Conservation (phyloP, 2,888 invertebrate species). For the Scrobipalpa costella region DNA sequence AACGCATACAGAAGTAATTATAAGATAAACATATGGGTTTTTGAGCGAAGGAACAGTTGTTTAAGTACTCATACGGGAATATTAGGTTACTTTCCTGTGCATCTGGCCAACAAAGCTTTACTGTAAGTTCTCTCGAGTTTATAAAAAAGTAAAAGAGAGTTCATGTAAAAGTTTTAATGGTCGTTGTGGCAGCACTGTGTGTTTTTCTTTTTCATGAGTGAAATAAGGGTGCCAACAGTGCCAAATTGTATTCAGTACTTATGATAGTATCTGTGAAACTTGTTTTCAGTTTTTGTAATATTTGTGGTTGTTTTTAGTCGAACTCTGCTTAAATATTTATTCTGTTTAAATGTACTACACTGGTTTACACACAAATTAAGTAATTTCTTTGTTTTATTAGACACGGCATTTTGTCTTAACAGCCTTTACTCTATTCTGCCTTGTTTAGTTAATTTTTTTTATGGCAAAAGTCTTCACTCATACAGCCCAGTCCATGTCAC, state of each 20-base stretch:
- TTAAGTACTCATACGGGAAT: slow-evolving; percentile 51
- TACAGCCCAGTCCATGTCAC: too few relatives aligned
- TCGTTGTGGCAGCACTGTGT: slow-evolving; percentile 6
- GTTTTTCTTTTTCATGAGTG: slow-evolving; percentile 10
- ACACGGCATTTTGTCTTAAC: too few relatives aligned
- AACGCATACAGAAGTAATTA: slow-evolving; percentile 51
- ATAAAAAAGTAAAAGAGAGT: slow-evolving; percentile 25
- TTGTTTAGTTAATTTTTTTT: neutral
- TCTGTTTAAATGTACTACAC: too few relatives aligned
- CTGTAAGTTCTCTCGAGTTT: slow-evolving; percentile 26
- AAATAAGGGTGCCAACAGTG: neutral
- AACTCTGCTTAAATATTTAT: neutral
- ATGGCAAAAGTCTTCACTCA: too few relatives aligned
- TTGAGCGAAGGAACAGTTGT: slow-evolving; percentile 55
- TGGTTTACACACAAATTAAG: too few relatives aligned
- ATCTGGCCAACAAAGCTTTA: slow-evolving; percentile 31
- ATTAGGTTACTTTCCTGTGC: slow-evolving; percentile 59
- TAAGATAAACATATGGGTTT: slow-evolving; percentile 75
- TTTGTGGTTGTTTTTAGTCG: too few relatives aligned
- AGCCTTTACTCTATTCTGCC: too few relatives aligned
- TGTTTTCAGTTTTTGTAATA: neutral
- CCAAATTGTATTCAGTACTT: neutral
- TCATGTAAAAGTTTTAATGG: slow-evolving; percentile 20
- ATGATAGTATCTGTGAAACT: too few relatives aligned
- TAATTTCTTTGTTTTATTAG: too few relatives aligned